phyloP scores from a whole-genome alignment of 2,113 vertebrate species.

The Colossoma macropomum region DNA sequence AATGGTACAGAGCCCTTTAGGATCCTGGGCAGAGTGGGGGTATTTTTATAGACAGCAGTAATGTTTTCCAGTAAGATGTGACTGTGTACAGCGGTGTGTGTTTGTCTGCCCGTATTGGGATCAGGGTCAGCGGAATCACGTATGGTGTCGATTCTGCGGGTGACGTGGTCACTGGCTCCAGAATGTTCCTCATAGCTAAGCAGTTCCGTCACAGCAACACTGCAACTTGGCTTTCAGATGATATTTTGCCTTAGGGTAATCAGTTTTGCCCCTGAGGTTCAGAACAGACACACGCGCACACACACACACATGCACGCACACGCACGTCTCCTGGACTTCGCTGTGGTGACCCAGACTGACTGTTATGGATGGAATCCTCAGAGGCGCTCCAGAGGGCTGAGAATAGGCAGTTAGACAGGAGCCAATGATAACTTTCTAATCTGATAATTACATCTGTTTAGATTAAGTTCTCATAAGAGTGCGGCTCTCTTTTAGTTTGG shows the following conservation, averaged over 20 bases:
- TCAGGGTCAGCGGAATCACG: not conserved
- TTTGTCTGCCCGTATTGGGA: not conserved
- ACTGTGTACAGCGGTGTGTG: not conserved
- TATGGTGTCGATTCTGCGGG: slow-evolving; percentile 1
- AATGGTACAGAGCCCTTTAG: not conserved
- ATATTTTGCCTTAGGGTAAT: slow-evolving; percentile 16
- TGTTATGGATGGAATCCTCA: not conserved
- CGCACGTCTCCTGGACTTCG: not conserved
- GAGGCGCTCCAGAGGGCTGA: not conserved
- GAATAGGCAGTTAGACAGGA: not conserved
- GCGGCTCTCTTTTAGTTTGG: not conserved
- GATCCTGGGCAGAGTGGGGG: slow-evolving; percentile 1
- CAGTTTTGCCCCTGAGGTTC: slow-evolving; percentile 10
- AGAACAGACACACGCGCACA: not conserved
- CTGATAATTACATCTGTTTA: slow-evolving; percentile 19
- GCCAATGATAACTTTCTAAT: slow-evolving; percentile 9
- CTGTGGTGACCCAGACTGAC: slow-evolving; percentile 1
- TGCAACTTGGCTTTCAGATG: slow-evolving; percentile 10
- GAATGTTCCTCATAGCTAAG: slow-evolving; percentile 42
- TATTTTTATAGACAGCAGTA: slow-evolving; percentile 47
- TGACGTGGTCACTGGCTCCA: slow-evolving; percentile 17
- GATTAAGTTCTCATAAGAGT: not conserved
- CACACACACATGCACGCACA: not conserved
- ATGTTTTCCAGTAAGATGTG: slow-evolving; percentile 53
- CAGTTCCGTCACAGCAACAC: slow-evolving; percentile 19